These are phyloP conservation scores for Heliconius aoede DNA, from an alignment of 2,888 invertebrate genomes.

Conservation along the genomic window DNA sequence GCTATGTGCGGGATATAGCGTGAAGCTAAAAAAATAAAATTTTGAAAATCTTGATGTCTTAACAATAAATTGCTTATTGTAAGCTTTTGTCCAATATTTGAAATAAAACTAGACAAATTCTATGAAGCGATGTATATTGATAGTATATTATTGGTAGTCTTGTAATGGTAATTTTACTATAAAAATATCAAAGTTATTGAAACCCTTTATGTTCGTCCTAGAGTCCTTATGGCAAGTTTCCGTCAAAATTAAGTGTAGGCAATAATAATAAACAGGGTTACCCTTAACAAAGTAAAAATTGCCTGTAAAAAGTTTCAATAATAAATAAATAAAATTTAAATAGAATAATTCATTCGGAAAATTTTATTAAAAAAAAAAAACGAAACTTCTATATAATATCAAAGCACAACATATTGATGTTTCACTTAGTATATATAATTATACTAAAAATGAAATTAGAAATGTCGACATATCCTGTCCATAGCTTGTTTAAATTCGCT, in stretches of 20 bases:
- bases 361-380: background rate
- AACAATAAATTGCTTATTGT: background rate
- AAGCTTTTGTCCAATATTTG: background rate
- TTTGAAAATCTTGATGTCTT: slow-evolving; percentile 4
- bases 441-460: background rate
- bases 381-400: slow-evolving; percentile 10
- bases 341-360: too few relatives aligned
- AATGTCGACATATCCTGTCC: background rate
- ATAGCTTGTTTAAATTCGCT: background rate
- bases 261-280: background rate
- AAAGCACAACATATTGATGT: slow-evolving; percentile 1
- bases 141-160: too few relatives aligned
- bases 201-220: background rate
- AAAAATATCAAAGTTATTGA: background rate
- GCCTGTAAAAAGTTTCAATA: slow-evolving; percentile 6
- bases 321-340: too few relatives aligned
- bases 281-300: background rate
- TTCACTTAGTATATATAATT: too few relatives aligned
- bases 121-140: background rate
- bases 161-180: background rate
- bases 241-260: background rate
- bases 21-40: background rate
- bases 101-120: background rate
- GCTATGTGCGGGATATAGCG: background rate
- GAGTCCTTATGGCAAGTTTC: too few relatives aligned